A percentile compares a stretch with the other conserved stretches of the same genome.
phyloP scores from a whole-genome alignment of 2,113 vertebrate genomes.

The Saimiri boliviensis region DNA sequence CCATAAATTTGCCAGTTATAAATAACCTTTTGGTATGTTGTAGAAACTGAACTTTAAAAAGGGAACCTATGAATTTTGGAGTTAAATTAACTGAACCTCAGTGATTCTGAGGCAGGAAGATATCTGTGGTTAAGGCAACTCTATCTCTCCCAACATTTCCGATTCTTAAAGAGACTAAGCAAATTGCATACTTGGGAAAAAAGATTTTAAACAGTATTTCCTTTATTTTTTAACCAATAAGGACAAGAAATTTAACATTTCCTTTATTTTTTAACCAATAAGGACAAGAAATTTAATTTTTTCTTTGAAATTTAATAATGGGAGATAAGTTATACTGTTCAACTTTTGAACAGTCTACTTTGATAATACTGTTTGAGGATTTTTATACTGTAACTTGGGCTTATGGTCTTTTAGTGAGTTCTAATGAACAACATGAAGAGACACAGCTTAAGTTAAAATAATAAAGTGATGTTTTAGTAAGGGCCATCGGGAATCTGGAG shows the following conservation, averaged over 20 bases:
- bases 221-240: conserved; percentile 10
- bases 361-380: neutral
- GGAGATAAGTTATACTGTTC: neutral
- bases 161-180: neutral
- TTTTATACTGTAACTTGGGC: neutral
- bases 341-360: neutral
- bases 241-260: neutral
- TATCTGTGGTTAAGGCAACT: neutral
- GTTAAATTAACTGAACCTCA: neutral
- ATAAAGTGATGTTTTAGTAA: neutral
- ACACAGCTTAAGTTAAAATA: neutral
- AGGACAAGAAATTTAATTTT: neutral
- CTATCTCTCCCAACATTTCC: neutral
- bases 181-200: neutral
- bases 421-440: neutral
- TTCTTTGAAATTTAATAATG: neutral
- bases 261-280: neutral
- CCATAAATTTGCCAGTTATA: neutral
- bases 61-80: neutral
- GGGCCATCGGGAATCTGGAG: neutral
- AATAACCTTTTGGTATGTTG: neutral
- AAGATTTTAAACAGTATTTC: neutral
- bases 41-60: neutral
- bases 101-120: neutral
- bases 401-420: neutral